Conservation (phyloP, 2,888 invertebrate genomes). For the Lasius platythorax region DNA sequence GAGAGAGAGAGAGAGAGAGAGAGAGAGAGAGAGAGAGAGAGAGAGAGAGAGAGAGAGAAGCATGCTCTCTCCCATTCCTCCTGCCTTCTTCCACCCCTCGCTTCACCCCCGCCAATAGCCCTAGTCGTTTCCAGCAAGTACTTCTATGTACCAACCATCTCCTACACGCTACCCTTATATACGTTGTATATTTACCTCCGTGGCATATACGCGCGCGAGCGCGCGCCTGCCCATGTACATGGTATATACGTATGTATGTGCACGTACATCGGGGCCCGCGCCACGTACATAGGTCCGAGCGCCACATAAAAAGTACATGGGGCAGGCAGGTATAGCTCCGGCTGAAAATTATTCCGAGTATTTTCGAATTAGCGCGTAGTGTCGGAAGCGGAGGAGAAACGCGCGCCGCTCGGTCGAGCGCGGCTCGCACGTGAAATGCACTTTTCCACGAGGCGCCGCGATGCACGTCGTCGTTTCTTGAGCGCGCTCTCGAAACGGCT, state of each 20-base stretch:
- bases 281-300: conserved; percentile 78
- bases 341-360: conserved; percentile 80
- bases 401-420: conserved; percentile 57
- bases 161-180: conserved; percentile 82
- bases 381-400: conserved; percentile 55
- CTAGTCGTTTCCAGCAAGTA: conserved; percentile 85
- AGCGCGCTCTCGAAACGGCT: conserved; percentile 8
- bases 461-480: conserved; percentile 29
- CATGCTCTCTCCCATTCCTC: conserved; percentile 67
- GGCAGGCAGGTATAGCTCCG: conserved; percentile 69
- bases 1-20: conserved; percentile 42
- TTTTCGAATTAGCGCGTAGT: conserved; percentile 81
- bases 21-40: not conserved
- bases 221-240: conserved; percentile 54
- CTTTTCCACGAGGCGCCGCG: conserved; percentile 40
- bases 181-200: conserved; percentile 79
- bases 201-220: conserved; percentile 69
- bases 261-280: conserved; percentile 70
- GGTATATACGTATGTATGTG: conserved; percentile 52
- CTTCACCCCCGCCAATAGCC: conserved; percentile 77
- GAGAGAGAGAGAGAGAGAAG: conserved; percentile 60
- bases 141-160: conserved; percentile 84
- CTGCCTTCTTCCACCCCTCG: conserved; percentile 61
- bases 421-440: conserved; percentile 34
- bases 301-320: conserved; percentile 79